A percentile compares a stretch with the other conserved stretches of the same genome.
Conservation (phyloP, 2,113 vertebrate genomes). For the Loxodonta africana region DNA sequence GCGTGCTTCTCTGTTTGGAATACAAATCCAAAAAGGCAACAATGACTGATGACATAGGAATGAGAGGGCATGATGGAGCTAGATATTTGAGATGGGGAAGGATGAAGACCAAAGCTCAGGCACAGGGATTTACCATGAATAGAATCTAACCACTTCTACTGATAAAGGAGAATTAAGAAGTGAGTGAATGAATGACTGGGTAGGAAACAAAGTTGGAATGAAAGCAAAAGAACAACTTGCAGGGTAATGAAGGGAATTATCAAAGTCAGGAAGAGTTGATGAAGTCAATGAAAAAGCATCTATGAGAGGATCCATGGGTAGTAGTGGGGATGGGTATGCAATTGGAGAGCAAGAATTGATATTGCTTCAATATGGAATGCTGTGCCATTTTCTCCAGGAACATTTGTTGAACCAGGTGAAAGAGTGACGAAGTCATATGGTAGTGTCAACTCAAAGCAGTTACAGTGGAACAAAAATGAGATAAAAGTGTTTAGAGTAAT, state of each 20-base stretch:
- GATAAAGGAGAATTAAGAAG: neutral
- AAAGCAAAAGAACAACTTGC: neutral
- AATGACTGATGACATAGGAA: neutral
- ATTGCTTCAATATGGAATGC: neutral
- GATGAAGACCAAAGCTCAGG: neutral
- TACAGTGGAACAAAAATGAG: neutral
- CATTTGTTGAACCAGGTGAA: neutral
- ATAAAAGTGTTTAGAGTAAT: neutral
- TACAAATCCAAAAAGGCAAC: neutral
- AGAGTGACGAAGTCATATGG: neutral
- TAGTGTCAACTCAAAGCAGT: neutral
- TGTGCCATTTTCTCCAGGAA: neutral
- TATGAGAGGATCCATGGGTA: neutral
- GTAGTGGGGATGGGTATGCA: neutral
- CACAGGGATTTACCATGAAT: rapidly evolving
- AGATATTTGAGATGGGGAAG: neutral
- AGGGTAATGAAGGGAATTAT: neutral
- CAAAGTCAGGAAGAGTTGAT: neutral
- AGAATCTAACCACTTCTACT: rapidly evolving
- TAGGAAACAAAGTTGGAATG: neutral
- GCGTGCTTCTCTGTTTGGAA: neutral
- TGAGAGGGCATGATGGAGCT: neutral
- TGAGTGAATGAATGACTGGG: neutral
- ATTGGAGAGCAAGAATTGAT: neutral
- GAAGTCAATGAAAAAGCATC: neutral